phyloP scores from a whole-genome alignment of 2,797 vertebrate genomes.

The Heterohyrax brucei region DNA sequence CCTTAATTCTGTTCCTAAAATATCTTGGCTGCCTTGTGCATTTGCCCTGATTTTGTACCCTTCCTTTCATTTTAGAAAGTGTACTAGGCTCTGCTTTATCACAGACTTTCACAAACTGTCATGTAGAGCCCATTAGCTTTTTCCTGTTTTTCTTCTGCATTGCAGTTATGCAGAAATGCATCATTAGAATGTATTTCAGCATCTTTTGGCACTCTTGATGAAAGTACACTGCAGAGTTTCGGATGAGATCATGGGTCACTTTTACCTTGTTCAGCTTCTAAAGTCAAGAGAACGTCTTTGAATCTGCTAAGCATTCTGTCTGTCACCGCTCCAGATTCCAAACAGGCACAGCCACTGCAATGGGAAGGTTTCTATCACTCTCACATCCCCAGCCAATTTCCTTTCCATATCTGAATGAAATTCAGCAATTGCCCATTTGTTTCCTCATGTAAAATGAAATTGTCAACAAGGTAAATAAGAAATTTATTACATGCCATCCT shows the following conservation, averaged over 20 bases:
- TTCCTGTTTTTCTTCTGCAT: neutral
- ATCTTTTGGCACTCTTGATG: conserved; percentile 38
- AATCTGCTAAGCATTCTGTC: conserved; percentile 68
- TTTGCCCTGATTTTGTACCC: neutral
- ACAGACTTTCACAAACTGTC: conserved; percentile 17
- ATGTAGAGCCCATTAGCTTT: neutral
- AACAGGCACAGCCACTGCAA: conserved; percentile 63
- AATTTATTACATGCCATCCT: conserved; percentile 73
- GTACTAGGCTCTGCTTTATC: neutral
- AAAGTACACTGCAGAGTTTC: conserved; percentile 48
- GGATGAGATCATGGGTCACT: conserved; percentile 60
- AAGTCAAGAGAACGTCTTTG: conserved; percentile 57
- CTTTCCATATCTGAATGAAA: conserved; percentile 64
- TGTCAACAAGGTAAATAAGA: conserved; percentile 74
- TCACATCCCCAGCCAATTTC: conserved; percentile 67
- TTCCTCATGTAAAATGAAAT: conserved; percentile 67
- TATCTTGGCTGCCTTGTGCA: neutral
- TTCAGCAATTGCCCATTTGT: conserved; percentile 61
- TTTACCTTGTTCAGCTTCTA: conserved; percentile 67
- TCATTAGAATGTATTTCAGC: conserved; percentile 60
- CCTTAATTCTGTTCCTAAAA: conserved; percentile 31
- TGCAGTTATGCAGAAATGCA: conserved; percentile 53
- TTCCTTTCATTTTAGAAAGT: conserved; percentile 8
- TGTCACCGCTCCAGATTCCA: conserved; percentile 67
- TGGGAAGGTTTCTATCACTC: conserved; percentile 64